Evolutionary conservation across 2,797 vertebrate species (phyloP).

Genomic region (Myotis daubentonii): DNA sequence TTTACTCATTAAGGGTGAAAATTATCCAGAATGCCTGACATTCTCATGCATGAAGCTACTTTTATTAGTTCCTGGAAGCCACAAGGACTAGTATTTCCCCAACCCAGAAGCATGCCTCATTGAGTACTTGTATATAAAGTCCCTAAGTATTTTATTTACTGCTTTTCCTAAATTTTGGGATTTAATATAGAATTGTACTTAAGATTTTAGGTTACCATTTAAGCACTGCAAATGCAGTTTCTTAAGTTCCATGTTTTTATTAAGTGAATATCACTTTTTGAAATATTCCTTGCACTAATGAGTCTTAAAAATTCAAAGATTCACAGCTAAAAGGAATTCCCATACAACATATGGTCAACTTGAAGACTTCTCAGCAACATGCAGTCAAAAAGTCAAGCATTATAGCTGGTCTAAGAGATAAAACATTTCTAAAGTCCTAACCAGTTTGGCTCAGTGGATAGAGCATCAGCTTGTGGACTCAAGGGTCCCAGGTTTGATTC

Average conservation of each 20-base stretch:
- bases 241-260: constrained; percentile 32
- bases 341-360: background rate
- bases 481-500: too few species aligned
- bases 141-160: constrained; percentile 9
- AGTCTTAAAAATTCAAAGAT: constrained; percentile 52
- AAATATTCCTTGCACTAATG: constrained; percentile 19
- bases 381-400: background rate
- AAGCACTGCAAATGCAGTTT: background rate
- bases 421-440: constrained; percentile 2
- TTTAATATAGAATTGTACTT: background rate
- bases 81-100: background rate
- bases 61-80: background rate
- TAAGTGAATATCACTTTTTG: constrained; percentile 41
- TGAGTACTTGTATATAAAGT: background rate
- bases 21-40: background rate
- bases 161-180: constrained; percentile 31
- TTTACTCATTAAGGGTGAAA: constrained; percentile 29
- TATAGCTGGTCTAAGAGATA: background rate
- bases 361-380: background rate
- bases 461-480: too few species aligned
- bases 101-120: constrained; percentile 15
- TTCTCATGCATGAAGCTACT: background rate
- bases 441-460: too few species aligned
- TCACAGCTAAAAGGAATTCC: constrained; percentile 19
- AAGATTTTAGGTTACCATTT: constrained; percentile 30